Evolutionary conservation across 2,113 vertebrate genomes (phyloP).

Genomic region (Nycticryphes semicollaris): DNA sequence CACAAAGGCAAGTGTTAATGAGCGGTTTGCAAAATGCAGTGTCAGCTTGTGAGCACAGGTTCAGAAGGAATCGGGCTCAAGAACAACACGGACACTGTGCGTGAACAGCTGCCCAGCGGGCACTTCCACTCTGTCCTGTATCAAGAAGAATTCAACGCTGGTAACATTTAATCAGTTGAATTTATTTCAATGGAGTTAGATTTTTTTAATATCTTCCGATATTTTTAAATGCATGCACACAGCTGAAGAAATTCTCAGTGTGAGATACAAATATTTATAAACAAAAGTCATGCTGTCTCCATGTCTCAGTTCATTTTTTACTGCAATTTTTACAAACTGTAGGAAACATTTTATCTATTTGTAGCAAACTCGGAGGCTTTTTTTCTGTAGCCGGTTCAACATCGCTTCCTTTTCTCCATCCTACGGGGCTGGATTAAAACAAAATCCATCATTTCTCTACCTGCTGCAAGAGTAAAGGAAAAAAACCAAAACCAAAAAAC

Average conservation of each 20-base stretch:
- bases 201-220: background rate
- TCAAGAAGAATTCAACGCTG: background rate
- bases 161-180: background rate
- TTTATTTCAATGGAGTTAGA: background rate
- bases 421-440: background rate
- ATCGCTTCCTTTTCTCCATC: background rate
- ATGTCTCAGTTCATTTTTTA: background rate
- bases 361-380: background rate
- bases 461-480: background rate
- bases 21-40: background rate
- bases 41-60: background rate
- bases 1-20: background rate
- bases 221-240: background rate
- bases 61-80: background rate
- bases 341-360: background rate
- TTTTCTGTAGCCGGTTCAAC: background rate
- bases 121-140: background rate
- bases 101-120: background rate
- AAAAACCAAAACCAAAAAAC: background rate
- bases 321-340: background rate
- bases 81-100: accelerated
- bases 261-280: constrained; percentile 43
- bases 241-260: constrained; percentile 26
- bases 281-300: constrained; percentile 12
- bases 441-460: constrained; percentile 12